These are phyloP conservation scores for Hypercompe scribonia DNA, from an alignment of 2,888 invertebrate genomes.

Conservation along the genomic window DNA sequence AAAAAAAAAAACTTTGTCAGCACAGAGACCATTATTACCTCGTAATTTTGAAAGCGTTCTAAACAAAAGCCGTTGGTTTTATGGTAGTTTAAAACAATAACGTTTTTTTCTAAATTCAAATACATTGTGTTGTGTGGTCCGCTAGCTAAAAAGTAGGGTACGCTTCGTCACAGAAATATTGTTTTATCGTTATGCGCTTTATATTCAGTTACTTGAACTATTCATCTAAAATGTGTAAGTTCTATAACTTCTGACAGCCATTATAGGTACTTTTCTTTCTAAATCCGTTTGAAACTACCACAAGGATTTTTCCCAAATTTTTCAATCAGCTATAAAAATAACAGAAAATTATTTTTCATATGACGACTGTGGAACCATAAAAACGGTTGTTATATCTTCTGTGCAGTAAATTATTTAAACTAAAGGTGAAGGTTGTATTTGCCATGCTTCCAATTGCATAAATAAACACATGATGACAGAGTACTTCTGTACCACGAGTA, in stretches of 20 bases:
- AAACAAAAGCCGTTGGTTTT: conserved; percentile 6
- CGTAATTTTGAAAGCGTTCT: conserved; percentile 15
- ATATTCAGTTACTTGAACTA: neutral
- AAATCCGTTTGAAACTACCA: neutral
- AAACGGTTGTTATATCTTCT: neutral
- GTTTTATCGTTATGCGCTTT: neutral
- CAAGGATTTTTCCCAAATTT: neutral
- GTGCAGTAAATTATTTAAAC: neutral
- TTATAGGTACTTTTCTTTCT: neutral
- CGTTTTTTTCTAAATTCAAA: conserved; percentile 1
- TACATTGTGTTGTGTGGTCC: neutral
- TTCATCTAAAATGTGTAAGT: no score
- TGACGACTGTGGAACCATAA: neutral
- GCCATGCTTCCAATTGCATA: neutral
- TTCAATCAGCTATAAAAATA: neutral
- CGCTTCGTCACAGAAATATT: neutral
- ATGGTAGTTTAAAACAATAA: neutral
- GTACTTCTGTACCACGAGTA: neutral
- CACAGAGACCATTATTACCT: neutral
- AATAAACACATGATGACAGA: neutral
- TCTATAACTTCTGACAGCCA: neutral
- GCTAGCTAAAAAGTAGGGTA: neutral
- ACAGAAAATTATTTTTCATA: neutral
- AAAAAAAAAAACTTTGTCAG: neutral
- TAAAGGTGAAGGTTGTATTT: neutral